Evolutionary conservation across 2,888 invertebrate genomes (phyloP), one percentile per base, ranked within the genome.

Genomic region (Cetonia aurata): DNA sequence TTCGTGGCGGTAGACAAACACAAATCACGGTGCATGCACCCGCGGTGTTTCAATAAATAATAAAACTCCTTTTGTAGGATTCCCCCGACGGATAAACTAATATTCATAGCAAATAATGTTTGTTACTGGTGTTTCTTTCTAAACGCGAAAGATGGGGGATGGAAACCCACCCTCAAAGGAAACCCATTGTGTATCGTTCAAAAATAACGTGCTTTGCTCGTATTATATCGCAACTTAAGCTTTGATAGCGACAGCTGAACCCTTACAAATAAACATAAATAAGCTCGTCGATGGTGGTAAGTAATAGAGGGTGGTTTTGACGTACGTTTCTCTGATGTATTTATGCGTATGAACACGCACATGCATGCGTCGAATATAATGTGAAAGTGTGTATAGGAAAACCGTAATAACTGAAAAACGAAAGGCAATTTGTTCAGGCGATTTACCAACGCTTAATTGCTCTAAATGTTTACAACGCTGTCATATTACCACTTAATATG

Each of bases 231-330:
- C 72, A 71, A 75, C 65, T 73, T 73, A 60, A 71, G 71, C 70
- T 71, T 75, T 75, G 60, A 74, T 74, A 75, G 71, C 71, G 75
- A 74, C 75, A 74, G 75, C 74, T 74, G 74, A 75, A 74, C 73
- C 75, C 75, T 73, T 73, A 74, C 74, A 74, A 75, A 75, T 75
- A 74, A 73, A 74, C 72, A 74, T 74, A 75, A 75, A 75, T 73
- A 75, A 65, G 73, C 67, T 73, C 68, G 73, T 70, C 73, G 75
- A 73, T 74, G 75, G 73, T 66, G 73, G 67, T 70, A 69, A 73
- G 66, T 74, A 74, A 69, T 62, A 68, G 72, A 67, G 75, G 75
- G 75, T 62, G 62, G 62, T 62, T 62, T 33, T 62, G 15, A 62
- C 48, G 48, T 33, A 33, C 31, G 10, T 42, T n/a, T 33, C n/a